These are phyloP conservation scores for Zosterops lateralis DNA, from an alignment of 2,113 vertebrate species.

Conservation along the genomic window DNA sequence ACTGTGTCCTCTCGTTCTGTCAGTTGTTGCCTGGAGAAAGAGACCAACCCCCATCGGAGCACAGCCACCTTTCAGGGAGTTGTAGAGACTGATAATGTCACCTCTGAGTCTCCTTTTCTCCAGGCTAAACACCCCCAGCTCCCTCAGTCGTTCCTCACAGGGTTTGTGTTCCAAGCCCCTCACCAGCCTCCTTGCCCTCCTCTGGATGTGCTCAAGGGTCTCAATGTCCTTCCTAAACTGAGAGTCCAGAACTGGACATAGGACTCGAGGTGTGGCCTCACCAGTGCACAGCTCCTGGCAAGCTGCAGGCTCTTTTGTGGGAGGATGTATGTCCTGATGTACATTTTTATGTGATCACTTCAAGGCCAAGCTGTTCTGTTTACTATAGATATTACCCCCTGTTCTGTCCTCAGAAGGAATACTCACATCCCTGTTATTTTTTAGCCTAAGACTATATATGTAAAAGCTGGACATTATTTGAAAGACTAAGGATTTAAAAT, in stretches of 20 bases:
- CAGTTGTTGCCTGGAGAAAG: background rate
- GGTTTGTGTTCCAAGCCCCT: background rate
- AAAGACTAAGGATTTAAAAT: background rate
- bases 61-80: background rate
- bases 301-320: background rate
- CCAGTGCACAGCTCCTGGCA: background rate
- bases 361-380: background rate
- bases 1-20: background rate
- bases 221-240: background rate
- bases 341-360: background rate
- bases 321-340: background rate
- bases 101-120: background rate
- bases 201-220: accelerated
- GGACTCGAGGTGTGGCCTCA: background rate
- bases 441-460: background rate
- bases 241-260: background rate
- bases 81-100: background rate
- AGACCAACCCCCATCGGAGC: background rate
- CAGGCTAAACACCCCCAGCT: background rate
- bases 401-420: background rate
- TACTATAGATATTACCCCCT: background rate
- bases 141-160: background rate
- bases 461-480: background rate
- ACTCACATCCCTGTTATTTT: background rate
- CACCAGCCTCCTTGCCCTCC: background rate